phyloP scores from a whole-genome alignment of 2,888 invertebrate genomes.

The Drosophila koepferae region DNA sequence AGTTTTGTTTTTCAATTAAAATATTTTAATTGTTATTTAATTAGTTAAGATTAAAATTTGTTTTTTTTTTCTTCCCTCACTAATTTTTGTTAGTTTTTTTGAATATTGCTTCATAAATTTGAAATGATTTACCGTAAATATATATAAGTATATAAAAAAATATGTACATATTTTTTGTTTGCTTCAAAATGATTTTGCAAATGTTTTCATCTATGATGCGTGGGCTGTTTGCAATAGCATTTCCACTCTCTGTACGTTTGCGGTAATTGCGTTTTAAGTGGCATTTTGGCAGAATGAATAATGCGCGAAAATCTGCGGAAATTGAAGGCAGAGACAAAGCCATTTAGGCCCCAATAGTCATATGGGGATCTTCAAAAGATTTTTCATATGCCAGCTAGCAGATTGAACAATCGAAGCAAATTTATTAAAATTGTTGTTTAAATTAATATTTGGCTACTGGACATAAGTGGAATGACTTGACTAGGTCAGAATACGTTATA shows the following conservation, averaged over 20 bases:
- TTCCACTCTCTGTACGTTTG: constrained; percentile 23
- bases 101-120: constrained; percentile 55
- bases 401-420: constrained; percentile 1
- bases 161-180: constrained; percentile 8
- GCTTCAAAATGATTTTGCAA: constrained; percentile 39
- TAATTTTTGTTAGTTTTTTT: constrained; percentile 14
- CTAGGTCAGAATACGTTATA: background rate
- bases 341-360: constrained; percentile 3
- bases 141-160: background rate
- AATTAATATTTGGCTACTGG: background rate
- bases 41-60: background rate
- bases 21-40: background rate
- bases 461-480: background rate
- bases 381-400: constrained; percentile 4
- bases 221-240: constrained; percentile 36
- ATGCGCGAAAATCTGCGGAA: constrained; percentile 30
- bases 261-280: constrained; percentile 63
- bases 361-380: constrained; percentile 14
- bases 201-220: constrained; percentile 54
- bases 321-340: constrained; percentile 28
- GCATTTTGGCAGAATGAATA: constrained; percentile 52
- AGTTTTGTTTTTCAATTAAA: background rate
- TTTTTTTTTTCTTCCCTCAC: background rate
- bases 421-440: background rate
- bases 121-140: constrained; percentile 26